Base-by-base conservation (phyloP, 2,797 vertebrate species). In the Acipenser oxyrinchus region DNA sequence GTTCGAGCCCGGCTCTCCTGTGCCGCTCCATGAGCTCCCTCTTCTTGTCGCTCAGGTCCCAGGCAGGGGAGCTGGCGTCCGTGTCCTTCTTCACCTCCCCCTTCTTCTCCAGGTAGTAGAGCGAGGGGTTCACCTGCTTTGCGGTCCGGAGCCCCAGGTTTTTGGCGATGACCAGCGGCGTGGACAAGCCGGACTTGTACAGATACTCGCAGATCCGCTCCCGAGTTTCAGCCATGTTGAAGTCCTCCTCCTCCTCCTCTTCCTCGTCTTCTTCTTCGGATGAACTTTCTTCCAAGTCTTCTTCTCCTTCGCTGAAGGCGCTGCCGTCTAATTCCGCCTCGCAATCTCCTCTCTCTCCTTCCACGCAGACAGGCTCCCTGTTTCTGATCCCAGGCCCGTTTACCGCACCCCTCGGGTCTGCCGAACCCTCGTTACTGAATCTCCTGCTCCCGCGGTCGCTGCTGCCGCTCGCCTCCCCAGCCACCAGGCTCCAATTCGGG, bases 21-120 rank as follows among this genome's bases (percentile, higher is more conserved):
- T 87, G 93, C 64, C 92, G 79, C 60, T 92, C 86, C 86, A 99
- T 93, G 74, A 86, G 87, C 72, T 93, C 91, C 0, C 88, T 88
- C 37, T 91, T 93, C 68, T 82, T 91, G 7, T 76, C 69, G 0
- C 93, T 93, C 64, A 98, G 85, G 6, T 89, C 80, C 96, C 95
- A 99, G 0, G 76, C 82, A 0, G 83, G 84, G 1, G 92, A 89
- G 10, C 5, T 86, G 0, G 80, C 50, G 0, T 82, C 58, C 0
- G 75, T 70, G 60, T 89, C 83, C 61, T 78, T 90, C 65, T 68
- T 70, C 1, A 98, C 84, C 0, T 98, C 93, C 0, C 96, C 96
- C 72, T 94, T 86, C 75, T 90, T 93, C 68, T 97, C 93, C 85
- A 99, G 69, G 7, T 81, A 74, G 0, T 84, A 83, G 0, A 99